Percentiles rank a stretch among this genome's conserved stretches.
phyloP scores from a whole-genome alignment of 2,797 vertebrate species.

The Acanthurus lineatus region DNA sequence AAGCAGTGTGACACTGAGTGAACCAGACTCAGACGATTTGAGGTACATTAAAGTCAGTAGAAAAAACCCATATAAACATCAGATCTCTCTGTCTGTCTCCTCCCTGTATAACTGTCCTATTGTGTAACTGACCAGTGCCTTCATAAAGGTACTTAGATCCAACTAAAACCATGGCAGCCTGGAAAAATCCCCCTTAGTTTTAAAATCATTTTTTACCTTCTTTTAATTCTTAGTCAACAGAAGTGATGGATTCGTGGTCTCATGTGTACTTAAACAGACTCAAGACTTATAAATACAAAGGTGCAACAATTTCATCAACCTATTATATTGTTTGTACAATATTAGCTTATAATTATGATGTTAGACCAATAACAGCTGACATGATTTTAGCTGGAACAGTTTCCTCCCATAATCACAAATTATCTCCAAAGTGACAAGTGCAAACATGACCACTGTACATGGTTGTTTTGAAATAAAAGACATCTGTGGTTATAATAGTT shows the following conservation, averaged over 20 bases:
- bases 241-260: not conserved
- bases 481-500: conserved; percentile 20
- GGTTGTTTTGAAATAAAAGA: conserved; percentile 17
- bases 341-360: not conserved
- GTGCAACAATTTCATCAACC: not conserved
- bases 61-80: conserved; percentile 20
- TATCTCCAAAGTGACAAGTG: conserved; percentile 82
- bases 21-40: conserved; percentile 30
- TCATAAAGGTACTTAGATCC: too few relatives aligned
- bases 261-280: conserved; percentile 28
- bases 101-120: not conserved
- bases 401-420: conserved; percentile 21
- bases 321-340: not conserved
- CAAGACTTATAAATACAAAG: not conserved
- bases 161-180: conserved; percentile 21
- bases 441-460: conserved; percentile 61
- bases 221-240: conserved; percentile 17
- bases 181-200: not conserved
- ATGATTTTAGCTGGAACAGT: conserved; percentile 43
- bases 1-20: conserved; percentile 16
- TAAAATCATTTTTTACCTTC: not conserved
- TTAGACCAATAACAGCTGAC: conserved; percentile 20
- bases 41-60: conserved; percentile 48
- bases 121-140: conserved; percentile 20
- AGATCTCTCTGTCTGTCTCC: conserved; percentile 26